phyloP scores from a whole-genome alignment of 2,113 vertebrate genomes.

The Pelobates fuscus region DNA sequence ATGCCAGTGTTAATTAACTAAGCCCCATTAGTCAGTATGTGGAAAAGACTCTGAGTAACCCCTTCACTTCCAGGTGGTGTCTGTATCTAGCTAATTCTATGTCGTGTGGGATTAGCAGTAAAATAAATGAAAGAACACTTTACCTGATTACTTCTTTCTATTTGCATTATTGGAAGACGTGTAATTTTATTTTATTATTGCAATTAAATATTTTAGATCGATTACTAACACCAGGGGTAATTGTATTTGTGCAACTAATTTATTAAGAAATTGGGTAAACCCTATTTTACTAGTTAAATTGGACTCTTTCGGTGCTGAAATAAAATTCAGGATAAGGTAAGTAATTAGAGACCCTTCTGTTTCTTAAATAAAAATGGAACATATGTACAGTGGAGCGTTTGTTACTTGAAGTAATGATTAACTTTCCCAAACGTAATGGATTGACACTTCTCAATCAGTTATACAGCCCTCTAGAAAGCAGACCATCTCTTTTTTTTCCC shows the following conservation, averaged over 20 bases:
- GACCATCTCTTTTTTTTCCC: not conserved
- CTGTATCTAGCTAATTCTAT: not conserved
- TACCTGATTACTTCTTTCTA: too few species aligned
- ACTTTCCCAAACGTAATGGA: not conserved
- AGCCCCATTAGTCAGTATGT: too few species aligned
- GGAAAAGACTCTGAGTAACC: slow-evolving; percentile 12
- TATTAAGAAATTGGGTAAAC: too few species aligned
- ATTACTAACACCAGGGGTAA: too few species aligned
- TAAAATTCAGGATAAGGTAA: not conserved
- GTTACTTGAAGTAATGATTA: slow-evolving; percentile 7
- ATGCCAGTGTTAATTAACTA: slow-evolving; percentile 66
- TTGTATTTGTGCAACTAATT: too few species aligned
- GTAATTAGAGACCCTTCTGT: slow-evolving; percentile 1
- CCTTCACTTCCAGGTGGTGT: not conserved
- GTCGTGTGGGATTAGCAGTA: too few species aligned
- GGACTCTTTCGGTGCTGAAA: too few species aligned
- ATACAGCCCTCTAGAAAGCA: slow-evolving; percentile 4
- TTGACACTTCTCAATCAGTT: not conserved
- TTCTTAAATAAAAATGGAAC: not conserved
- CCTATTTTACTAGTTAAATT: too few species aligned
- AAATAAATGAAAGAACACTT: too few species aligned
- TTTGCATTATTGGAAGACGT: too few species aligned
- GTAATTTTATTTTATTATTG: too few species aligned
- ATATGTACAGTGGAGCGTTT: not conserved
- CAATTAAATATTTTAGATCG: too few species aligned